Base-by-base conservation (phyloP, 2,797 vertebrate genomes). In the Tiaroga cobitis region DNA sequence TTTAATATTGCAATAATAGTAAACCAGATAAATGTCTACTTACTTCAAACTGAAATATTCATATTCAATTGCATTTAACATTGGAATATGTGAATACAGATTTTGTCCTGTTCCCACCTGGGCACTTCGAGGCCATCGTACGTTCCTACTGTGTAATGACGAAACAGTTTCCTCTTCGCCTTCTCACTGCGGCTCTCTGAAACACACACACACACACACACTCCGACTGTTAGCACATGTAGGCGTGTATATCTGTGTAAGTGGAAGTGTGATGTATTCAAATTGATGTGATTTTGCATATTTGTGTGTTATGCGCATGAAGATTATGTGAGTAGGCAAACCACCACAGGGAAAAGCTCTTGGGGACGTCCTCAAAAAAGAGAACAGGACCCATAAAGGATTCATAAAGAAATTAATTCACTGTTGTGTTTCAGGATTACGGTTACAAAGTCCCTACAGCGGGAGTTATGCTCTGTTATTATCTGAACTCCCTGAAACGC, bases 141-240 rank as follows among this genome's bases (percentile, higher is more conserved):
- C 59, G 97, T 97, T 89, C 97, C 97, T 19, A 98, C 97, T 0
- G 97, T 98, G 88, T 98, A 97, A 87, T 98, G 97, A 43, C 97
- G 96, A 92, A 98, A 98, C 83, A 98, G 95, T 87, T 95, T 95
- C 88, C 97, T 95, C 91, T 96, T 97, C 65, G 97, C 95, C 90
- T 97, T 97, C 90, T 97, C 97, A 34, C 93, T 95, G 73, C 95
- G 95, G 1, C 93, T 93, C 90, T 96, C 96, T 96, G 93, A 86
- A 92, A 92, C 76, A 84, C 73, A 92, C 82, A 88, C 49, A 82
- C 72, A 13, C 81, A 43, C 82, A 80, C 78, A 75, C 67, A 85
- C 61, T 37, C 69, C 49, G 68, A 83, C 34, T 74, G 37, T 87
- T 83, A 80, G 43, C 59, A 75, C 69, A 67, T 84, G 82, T 79